These are phyloP conservation scores for Platyrinchus mystaceus DNA, from an alignment of 2,797 vertebrate genomes.

Conservation along the genomic window DNA sequence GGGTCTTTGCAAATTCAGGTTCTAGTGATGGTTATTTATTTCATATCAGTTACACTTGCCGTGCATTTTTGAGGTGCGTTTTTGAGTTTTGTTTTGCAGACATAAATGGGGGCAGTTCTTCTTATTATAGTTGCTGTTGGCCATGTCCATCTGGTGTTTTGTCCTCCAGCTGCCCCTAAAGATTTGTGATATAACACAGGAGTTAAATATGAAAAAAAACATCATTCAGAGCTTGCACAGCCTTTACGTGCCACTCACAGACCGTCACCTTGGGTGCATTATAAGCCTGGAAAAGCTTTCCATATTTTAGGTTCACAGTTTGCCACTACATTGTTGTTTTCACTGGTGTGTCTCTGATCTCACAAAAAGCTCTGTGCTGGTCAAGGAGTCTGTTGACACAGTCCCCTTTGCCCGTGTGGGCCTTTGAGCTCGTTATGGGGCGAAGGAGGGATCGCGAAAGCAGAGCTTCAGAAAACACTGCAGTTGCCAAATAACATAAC, in stretches of 20 bases:
- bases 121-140: not conserved
- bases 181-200: not conserved
- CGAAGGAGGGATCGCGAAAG: not conserved
- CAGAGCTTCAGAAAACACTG: not conserved
- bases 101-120: not conserved
- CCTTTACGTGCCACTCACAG: not conserved
- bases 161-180: not conserved
- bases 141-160: not conserved
- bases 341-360: conserved; percentile 32
- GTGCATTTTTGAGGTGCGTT: not conserved
- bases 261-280: not conserved
- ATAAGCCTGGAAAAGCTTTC: not conserved
- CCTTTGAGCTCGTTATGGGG: not conserved
- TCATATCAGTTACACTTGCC: not conserved
- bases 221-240: not conserved
- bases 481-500: conserved; percentile 7
- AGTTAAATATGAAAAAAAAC: not conserved
- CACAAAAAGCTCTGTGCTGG: not conserved
- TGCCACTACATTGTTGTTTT: conserved; percentile 19
- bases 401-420: not conserved
- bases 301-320: not conserved
- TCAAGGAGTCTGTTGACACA: conserved; percentile 6
- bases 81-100: not conserved
- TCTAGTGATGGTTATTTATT: not conserved
- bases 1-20: not conserved